phyloP scores from a whole-genome alignment of 2,113 vertebrate species.

The Cricetomys ansorgei region DNA sequence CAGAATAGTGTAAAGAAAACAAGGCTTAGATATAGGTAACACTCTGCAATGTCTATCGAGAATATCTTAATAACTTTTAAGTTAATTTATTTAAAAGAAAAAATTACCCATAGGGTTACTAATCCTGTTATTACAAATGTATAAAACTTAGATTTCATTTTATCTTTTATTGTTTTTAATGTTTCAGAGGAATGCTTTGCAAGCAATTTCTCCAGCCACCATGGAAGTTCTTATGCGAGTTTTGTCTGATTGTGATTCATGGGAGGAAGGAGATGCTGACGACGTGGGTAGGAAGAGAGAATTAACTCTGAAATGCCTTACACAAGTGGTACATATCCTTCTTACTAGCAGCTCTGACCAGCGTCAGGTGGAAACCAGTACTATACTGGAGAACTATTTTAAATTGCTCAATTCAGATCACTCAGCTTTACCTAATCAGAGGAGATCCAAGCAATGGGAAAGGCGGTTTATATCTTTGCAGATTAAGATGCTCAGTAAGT shows the following conservation, averaged over 20 bases:
- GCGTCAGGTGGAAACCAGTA: constrained; percentile 96
- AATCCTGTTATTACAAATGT: constrained; percentile 22
- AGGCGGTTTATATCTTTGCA: constrained; percentile 95
- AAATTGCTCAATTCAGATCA: constrained; percentile 98
- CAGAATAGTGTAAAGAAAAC: constrained; percentile 23
- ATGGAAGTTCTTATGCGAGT: constrained; percentile 98
- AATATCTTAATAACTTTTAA: constrained; percentile 9
- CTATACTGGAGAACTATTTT: constrained; percentile 97
- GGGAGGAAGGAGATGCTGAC: constrained; percentile 91
- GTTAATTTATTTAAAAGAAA: constrained; percentile 54
- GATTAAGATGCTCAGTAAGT: constrained; percentile 97
- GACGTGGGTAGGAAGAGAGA: constrained; percentile 93
- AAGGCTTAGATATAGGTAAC: background rate
- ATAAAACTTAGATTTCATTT: constrained; percentile 30
- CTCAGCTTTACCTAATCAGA: constrained; percentile 88
- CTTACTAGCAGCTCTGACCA: constrained; percentile 97
- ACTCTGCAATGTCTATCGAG: background rate
- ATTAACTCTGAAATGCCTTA: constrained; percentile 95
- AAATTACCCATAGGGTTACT: background rate
- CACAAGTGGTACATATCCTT: constrained; percentile 96
- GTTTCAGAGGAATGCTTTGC: constrained; percentile 94
- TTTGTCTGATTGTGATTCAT: constrained; percentile 93
- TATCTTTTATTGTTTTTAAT: constrained; percentile 13
- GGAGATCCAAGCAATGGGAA: constrained; percentile 93
- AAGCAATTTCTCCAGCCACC: constrained; percentile 98